Conservation (phyloP, 2,888 invertebrate genomes). For the Drosophila koepferae region DNA sequence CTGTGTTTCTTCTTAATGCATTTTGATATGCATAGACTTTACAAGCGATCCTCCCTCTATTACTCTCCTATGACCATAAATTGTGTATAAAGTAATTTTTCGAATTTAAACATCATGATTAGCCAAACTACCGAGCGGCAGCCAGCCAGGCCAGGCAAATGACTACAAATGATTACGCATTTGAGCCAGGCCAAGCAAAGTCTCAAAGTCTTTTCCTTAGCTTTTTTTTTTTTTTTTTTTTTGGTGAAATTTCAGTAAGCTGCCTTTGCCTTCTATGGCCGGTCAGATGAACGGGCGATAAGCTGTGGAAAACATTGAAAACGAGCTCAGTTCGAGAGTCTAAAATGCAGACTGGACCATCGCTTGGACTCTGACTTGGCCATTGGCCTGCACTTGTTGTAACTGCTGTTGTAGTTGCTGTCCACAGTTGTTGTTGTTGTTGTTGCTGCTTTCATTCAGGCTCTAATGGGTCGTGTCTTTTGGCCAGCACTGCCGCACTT, state of each 20-base stretch:
- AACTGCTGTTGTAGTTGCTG: not conserved
- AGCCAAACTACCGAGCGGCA: slow-evolving; percentile 62
- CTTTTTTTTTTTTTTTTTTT: slow-evolving; percentile 20
- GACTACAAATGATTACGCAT: slow-evolving; percentile 79
- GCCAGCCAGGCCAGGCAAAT: slow-evolving; percentile 66
- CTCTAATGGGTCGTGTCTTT: slow-evolving; percentile 68
- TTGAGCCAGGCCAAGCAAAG: slow-evolving; percentile 48
- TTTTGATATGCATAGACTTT: slow-evolving; percentile 28
- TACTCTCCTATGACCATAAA: slow-evolving; percentile 45
- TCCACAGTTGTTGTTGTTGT: slow-evolving; percentile 9
- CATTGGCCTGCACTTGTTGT: slow-evolving; percentile 66
- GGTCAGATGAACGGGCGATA: slow-evolving; percentile 60
- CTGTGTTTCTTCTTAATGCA: slow-evolving; percentile 33
- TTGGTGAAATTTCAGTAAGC: slow-evolving; percentile 62
- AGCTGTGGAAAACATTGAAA: slow-evolving; percentile 61
- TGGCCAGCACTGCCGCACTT: slow-evolving; percentile 63
- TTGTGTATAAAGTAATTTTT: slow-evolving; percentile 76
- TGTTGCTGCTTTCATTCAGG: slow-evolving; percentile 43
- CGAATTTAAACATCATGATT: slow-evolving; percentile 76
- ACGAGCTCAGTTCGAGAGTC: slow-evolving; percentile 69
- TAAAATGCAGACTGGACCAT: slow-evolving; percentile 43
- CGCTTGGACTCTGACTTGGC: slow-evolving; percentile 38
- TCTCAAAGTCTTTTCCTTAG: not conserved
- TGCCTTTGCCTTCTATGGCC: slow-evolving; percentile 48
- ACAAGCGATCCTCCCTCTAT: slow-evolving; percentile 17